Base-by-base conservation (phyloP, 2,888 invertebrate species). In the Rhabditoides inermis region DNA sequence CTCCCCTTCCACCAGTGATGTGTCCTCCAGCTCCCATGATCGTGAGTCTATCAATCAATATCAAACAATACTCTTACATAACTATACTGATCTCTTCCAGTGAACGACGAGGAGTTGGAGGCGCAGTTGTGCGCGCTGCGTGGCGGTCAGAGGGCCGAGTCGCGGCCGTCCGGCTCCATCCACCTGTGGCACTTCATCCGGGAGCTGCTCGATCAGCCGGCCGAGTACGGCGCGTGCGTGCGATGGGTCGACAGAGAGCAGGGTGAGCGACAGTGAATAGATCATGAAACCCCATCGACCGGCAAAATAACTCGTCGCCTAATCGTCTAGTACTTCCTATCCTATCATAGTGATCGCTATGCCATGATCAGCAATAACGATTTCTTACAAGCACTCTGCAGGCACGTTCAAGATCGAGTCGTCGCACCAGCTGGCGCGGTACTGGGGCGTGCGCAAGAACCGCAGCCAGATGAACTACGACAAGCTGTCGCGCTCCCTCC, bases 401-500 rank as follows among this genome's bases (percentile, higher is more conserved):
- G 80, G 81, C 18, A 77, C 95, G 40, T 98, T 98, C 83, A 98
- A 95, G 82, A 98, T 98, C 77, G 95, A 98, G 79, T 94, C 98
- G 80, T 92, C 92, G 12, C 89, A 91, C 27, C 85, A 88, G 67
- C 92, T 98, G 49, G 95, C 98, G n/a, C 84, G 88, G 68, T 84
- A 92, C 50, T 98, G 98, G 98, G 98, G 98, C 58, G 87, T 88
- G 73, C 84, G 95, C 63, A 98, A 98, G 81, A 95, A 98, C 81
- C 84, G 95, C 10, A 92, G 94, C 0, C 92, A 92, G 27, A 98
- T 98, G 95, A 98, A 98, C 82, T 98, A 98, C 81, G 98, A 98
- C 82, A 98, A 98, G 79, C 82, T 98, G 45, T 92, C 91, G 62
- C 84, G 98, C 52, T 94, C 92, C 68, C 91, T 98, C 77, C 82